Base-by-base conservation (phyloP, 2,113 vertebrate genomes). In the Psittacara wagleri region DNA sequence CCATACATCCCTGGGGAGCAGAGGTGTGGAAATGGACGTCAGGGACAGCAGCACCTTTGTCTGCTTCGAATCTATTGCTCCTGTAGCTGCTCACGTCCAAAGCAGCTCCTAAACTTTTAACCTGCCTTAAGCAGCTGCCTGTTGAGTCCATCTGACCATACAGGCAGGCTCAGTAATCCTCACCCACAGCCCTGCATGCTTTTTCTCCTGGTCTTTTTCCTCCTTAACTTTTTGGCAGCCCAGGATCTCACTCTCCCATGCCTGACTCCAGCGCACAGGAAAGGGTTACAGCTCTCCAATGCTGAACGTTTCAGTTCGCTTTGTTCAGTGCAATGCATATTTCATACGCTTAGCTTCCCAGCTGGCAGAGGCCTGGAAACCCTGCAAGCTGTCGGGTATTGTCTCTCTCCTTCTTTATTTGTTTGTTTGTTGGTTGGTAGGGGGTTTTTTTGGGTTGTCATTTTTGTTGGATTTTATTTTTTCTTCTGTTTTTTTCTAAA, bases 271-370 rank as follows among this genome's bases (percentile, higher is more conserved):
- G 48, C 0, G 2, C 48, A 14, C 92, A 93, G 76, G 93, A 95
- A 96, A 96, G 95, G 95, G 90, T 95, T 89, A 94, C 94, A 93
- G 63, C 67, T 92, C 29, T 61, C 75, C 89, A 33, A 48, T 27
- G 5, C 91, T 13, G 55, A 90, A 29, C 17, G 4, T 83, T 84
- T 86, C 52, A 14, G 63, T 94, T 84, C 28, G 89, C 97, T 97
- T 97, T 96, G 96, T 95, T 97, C 86, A 4, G 57, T 31, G 20
- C n/a, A 9, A 95, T 95, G 96, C 96, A 82, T 96, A 90, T 97
- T 97, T 97, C 95, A 90, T 94, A 91, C 5, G 82, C 96, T 81
- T 19, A 85, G 96, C 95, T 91, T 90, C 97, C 96, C 97, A 97
- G 95, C 97, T 96, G 97, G 94, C 95, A 95, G 88, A 88, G 75